Percentiles rank a stretch among this genome's conserved stretches.
Evolutionary conservation across 2,888 invertebrate genomes (phyloP).

Genomic region (Drosophila paracracens): DNA sequence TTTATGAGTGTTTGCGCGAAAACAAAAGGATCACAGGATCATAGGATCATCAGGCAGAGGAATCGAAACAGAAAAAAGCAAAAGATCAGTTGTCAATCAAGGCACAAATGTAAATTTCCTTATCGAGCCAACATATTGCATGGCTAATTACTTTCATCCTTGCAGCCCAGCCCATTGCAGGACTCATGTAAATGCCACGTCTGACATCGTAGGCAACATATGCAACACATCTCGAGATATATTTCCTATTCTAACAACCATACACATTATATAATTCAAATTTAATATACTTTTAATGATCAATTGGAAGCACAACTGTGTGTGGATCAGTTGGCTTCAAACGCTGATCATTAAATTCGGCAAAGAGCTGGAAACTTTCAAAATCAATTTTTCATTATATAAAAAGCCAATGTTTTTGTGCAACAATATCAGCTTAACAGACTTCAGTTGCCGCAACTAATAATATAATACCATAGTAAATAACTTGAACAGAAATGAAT

Average conservation of each 20-base stretch:
- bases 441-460: too few relatives aligned
- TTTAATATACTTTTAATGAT: constrained; percentile 58
- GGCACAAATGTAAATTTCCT: constrained; percentile 57
- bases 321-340: not conserved
- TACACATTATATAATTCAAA: constrained; percentile 40
- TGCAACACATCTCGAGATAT: not conserved
- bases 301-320: constrained; percentile 3
- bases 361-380: not conserved
- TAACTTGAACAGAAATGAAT: too few relatives aligned
- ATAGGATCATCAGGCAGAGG: constrained; percentile 17
- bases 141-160: constrained; percentile 67
- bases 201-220: not conserved
- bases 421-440: too few relatives aligned
- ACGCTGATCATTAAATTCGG: not conserved
- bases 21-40: constrained; percentile 63
- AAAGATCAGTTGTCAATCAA: constrained; percentile 77
- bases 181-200: constrained; percentile 29
- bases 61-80: constrained; percentile 18
- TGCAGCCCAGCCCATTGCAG: constrained; percentile 4
- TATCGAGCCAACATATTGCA: constrained; percentile 55
- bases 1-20: constrained; percentile 68
- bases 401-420: not conserved
- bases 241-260: not conserved
- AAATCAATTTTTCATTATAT: not conserved
- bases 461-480: too few relatives aligned